Evolutionary conservation across 2,797 vertebrate species (phyloP).

Genomic region (Dendrocincla tyrannina): DNA sequence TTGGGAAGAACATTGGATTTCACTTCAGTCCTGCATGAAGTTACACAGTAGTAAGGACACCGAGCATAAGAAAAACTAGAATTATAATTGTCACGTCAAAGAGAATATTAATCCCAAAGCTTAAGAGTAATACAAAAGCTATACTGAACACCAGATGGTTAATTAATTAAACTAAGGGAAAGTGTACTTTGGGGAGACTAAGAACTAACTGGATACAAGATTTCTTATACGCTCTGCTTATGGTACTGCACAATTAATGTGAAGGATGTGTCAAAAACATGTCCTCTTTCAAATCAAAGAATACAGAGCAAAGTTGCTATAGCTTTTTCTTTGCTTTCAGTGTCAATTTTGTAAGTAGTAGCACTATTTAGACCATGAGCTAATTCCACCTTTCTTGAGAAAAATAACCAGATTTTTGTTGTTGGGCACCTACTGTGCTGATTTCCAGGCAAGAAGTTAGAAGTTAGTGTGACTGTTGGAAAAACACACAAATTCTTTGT

Average conservation of each 20-base stretch:
- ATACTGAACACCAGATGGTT: background rate
- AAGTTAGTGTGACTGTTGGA: background rate
- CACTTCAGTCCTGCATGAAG: background rate
- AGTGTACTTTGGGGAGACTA: background rate
- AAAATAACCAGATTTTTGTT: background rate
- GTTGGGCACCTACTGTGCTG: rapidly evolving
- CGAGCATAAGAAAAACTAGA: background rate
- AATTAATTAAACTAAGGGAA: background rate
- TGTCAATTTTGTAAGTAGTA: background rate
- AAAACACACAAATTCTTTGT: background rate
- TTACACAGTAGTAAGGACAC: background rate
- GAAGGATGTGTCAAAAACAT: background rate
- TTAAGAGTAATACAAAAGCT: background rate
- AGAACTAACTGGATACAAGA: background rate
- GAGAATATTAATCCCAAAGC: background rate
- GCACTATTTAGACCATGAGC: background rate
- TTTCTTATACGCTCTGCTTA: background rate
- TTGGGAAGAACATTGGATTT: background rate
- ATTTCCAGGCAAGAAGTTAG: background rate
- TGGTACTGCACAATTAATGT: background rate
- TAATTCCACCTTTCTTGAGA: background rate
- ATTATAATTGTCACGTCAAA: background rate
- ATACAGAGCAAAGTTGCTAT: background rate
- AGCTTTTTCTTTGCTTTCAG: background rate
- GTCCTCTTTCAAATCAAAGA: background rate